These are phyloP conservation scores for Drosophila neonasuta DNA, from an alignment of 2,888 invertebrate genomes.

Conservation along the genomic window DNA sequence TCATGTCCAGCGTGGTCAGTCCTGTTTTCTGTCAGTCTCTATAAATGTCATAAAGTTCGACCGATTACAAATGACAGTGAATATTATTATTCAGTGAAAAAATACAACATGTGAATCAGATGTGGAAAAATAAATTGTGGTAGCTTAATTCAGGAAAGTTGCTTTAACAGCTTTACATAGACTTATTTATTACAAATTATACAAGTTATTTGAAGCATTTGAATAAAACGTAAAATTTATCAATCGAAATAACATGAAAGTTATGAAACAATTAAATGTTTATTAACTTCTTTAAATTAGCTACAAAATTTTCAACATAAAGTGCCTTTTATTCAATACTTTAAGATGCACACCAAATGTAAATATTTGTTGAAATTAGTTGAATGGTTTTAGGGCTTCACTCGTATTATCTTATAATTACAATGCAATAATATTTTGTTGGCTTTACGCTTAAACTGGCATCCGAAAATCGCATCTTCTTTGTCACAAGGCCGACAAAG, in stretches of 20 bases:
- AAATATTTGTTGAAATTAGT: slow-evolving; percentile 6
- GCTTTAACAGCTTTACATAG: background rate
- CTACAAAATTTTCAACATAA: background rate
- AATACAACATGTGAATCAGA: slow-evolving; percentile 17
- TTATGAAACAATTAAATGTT: too few relatives aligned
- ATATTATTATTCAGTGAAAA: slow-evolving; percentile 40
- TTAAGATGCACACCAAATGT: background rate
- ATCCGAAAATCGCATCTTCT: background rate
- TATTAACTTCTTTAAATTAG: too few relatives aligned
- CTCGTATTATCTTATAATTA: slow-evolving; percentile 6
- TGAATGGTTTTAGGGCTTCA: background rate
- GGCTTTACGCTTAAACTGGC: background rate
- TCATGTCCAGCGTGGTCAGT: slow-evolving; percentile 22
- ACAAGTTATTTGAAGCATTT: too few relatives aligned
- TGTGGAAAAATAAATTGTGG: slow-evolving; percentile 9
- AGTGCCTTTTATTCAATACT: background rate
- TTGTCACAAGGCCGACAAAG: background rate
- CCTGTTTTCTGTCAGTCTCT: slow-evolving; percentile 50
- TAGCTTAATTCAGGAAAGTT: background rate
- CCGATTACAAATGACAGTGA: slow-evolving; percentile 75
- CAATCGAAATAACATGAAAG: too few relatives aligned
- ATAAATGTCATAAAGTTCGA: slow-evolving; percentile 75
- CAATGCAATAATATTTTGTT: slow-evolving; percentile 6
- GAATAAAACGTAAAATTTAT: too few relatives aligned
- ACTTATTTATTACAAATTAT: background rate